Base-by-base conservation (phyloP, 2,888 invertebrate genomes). In the Lysandra coridon region DNA sequence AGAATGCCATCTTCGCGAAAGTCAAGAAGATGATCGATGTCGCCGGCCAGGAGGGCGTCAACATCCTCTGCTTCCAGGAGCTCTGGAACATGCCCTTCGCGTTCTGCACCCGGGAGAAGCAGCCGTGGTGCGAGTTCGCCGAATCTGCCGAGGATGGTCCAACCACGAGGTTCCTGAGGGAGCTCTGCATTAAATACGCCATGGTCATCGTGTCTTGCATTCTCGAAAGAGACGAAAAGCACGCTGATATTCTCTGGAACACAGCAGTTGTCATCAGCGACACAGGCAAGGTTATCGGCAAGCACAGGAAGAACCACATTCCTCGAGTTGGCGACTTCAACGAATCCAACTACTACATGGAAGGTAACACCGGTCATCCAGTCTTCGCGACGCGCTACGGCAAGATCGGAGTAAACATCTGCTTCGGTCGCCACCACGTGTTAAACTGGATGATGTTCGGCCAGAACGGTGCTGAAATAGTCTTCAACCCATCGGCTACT, bases 61-160 rank as follows among this genome's bases (percentile, higher is more conserved):
- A 99, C 89, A 95, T 99, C 74, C 91, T 99, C 76, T 99, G 99
- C 87, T 96, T 99, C 86, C 99, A 99, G 92, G 99, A 99, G 91
- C 97, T 99, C 12, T 99, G 99, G 99, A 97, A 97, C 80, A 99
- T 99, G 99, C 99, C 99, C 0, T 99, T 99, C 93, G 99, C 98
- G 0, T 99, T 99, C 92, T 99, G 99, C 90, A 99, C 99, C 0
- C 95, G 99, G 69, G 99, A 99, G 92, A 99, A 98, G 88, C 96
- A 97, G 82, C 99, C 99, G 0, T 99, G 99, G 99, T 98, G 98
- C 86, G 98, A 99, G 91, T 99, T 99, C 90, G 99, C 99, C 0
- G 99, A 99, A 90, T 96, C 97, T 40, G 99, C 98, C 0, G 97
- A 98, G 88, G 94, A 95, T 78, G 99, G 99, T 0, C 97, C 98